A percentile compares a stretch with the other conserved stretches of the same genome.
Evolutionary conservation across 2,113 vertebrate genomes (phyloP).

Genomic region (Pituophis catenifer): DNA sequence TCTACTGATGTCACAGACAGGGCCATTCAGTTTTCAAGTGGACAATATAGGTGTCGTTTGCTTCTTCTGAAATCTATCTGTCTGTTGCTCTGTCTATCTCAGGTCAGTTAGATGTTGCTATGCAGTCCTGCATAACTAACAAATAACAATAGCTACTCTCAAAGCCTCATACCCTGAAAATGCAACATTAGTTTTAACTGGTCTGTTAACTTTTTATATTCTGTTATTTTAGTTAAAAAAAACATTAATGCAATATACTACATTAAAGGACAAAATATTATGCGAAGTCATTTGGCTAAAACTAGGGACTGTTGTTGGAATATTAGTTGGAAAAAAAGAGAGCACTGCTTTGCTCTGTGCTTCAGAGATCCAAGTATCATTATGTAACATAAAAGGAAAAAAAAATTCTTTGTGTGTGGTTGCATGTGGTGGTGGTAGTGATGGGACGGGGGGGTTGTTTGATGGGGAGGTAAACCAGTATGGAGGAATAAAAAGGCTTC

Average conservation of each 20-base stretch:
- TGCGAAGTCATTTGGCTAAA: background rate
- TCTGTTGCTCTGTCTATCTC: background rate
- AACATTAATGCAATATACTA: background rate
- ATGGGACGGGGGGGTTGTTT: background rate
- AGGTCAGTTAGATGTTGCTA: background rate
- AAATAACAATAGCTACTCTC: background rate
- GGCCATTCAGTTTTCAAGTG: background rate
- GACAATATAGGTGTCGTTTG: background rate
- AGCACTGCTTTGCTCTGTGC: background rate
- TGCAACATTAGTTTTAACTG: background rate
- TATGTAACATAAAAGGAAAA: background rate
- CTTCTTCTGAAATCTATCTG: background rate
- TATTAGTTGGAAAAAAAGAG: too few relatives aligned
- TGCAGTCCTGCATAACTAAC: background rate
- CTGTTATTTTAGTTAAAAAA: background rate
- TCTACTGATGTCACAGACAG: background rate
- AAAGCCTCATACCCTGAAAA: background rate
- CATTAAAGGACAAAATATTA: background rate
- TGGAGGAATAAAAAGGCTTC: background rate
- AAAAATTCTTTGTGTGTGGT: background rate
- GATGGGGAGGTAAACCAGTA: too few relatives aligned
- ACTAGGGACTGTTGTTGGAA: background rate
- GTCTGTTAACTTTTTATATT: background rate
- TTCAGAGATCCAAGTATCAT: background rate
- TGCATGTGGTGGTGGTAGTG: background rate